phyloP scores from a whole-genome alignment of 2,888 invertebrate genomes.

The Zeuzera pyrina region DNA sequence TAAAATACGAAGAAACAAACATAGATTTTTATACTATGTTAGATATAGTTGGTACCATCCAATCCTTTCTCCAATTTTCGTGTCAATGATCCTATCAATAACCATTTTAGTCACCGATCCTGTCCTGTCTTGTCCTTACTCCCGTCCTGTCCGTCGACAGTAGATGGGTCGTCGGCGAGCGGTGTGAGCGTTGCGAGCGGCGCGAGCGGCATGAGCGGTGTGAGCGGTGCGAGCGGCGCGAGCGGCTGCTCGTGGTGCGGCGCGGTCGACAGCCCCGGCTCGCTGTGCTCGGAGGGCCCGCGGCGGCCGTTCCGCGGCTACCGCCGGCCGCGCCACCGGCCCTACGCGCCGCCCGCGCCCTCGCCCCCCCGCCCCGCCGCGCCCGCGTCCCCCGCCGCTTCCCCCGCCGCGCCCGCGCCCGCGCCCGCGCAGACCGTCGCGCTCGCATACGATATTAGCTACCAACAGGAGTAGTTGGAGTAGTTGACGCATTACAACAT shows the following conservation, averaged over 20 bases:
- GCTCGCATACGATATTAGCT: not conserved
- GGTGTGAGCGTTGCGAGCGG: slow-evolving; percentile 17
- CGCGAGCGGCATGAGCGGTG: not conserved
- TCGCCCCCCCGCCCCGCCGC: slow-evolving; percentile 7
- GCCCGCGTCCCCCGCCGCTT: slow-evolving; percentile 1
- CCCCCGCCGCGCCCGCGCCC: slow-evolving; percentile 3
- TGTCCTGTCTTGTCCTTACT: slow-evolving; percentile 13
- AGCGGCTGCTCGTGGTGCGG: slow-evolving; percentile 46
- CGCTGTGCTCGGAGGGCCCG: slow-evolving; percentile 16
- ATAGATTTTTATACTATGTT: no score
- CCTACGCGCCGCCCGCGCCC: slow-evolving; percentile 19
- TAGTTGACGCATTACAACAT: no score
- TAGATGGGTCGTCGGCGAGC: slow-evolving; percentile 50
- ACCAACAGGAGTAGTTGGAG: no score
- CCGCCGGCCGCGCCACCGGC: slow-evolving; percentile 20
- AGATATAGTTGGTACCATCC: no score
- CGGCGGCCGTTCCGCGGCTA: slow-evolving; percentile 19
- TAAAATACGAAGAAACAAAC: no score
- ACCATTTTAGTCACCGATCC: no score
- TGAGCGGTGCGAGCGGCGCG: not conserved
- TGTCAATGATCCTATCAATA: no score
- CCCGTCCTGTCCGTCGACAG: slow-evolving; percentile 16
- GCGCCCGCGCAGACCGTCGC: slow-evolving; percentile 1
- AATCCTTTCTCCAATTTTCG: no score
- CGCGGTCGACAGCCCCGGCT: slow-evolving; percentile 21